Conservation (phyloP, 1,140 invertebrate species). For the Hypsibius dujardini region DNA sequence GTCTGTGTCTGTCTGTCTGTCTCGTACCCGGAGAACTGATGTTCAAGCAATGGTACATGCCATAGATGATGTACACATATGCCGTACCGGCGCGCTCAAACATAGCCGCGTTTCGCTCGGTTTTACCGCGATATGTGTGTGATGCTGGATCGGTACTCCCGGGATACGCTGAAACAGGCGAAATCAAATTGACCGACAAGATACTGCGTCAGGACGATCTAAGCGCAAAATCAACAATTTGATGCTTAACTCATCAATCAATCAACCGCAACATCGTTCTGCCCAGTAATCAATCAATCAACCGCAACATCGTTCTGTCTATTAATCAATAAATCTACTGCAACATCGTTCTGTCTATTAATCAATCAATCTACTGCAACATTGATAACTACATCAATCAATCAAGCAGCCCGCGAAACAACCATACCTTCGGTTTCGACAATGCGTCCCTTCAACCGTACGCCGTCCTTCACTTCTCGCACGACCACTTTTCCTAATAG, state of each 20-base stretch:
- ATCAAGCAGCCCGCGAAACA: no score
- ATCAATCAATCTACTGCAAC: neutral
- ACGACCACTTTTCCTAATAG: constrained; percentile 49
- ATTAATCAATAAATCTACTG: neutral
- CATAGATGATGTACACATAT: constrained; percentile 62
- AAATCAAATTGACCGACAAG: no score
- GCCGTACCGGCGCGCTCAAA: constrained; percentile 59
- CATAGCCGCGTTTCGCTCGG: constrained; percentile 52
- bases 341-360: neutral
- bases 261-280: neutral
- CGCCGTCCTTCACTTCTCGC: constrained; percentile 38
- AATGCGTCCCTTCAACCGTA: constrained; percentile 44
- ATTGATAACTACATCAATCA: neutral
- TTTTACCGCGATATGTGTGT: constrained; percentile 48
- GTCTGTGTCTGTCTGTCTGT: no score
- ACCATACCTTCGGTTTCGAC: constrained; percentile 52
- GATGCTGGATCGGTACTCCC: constrained; percentile 53
- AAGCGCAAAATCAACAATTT: neutral
- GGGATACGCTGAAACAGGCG: constrained; percentile 36
- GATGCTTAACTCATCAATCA: neutral
- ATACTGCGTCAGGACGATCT: no score
- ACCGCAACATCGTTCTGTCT: neutral
- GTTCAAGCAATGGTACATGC: constrained; percentile 64
- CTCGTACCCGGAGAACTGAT: constrained; percentile 50
- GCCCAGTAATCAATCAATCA: neutral